These are phyloP conservation scores for Deilephila porcellus DNA, from an alignment of 2,888 invertebrate genomes.

Conservation along the genomic window DNA sequence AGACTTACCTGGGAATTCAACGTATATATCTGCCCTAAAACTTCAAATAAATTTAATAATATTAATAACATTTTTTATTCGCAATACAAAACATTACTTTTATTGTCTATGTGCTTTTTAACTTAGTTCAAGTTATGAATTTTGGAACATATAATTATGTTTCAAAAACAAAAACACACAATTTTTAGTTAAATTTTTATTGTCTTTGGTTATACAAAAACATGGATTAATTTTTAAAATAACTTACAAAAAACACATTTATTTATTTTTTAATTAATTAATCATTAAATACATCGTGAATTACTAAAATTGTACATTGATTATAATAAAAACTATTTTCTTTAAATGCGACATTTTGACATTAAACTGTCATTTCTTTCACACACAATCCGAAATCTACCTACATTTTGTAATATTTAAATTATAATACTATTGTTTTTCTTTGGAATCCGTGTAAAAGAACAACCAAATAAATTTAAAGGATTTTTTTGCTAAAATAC, in stretches of 20 bases:
- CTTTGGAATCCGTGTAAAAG: neutral
- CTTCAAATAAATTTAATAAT: no score
- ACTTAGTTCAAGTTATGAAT: no score
- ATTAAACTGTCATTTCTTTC: constrained; percentile 42
- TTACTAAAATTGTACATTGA: constrained; percentile 81
- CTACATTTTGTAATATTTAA: neutral
- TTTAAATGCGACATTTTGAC: constrained; percentile 41
- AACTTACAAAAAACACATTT: constrained; percentile 84
- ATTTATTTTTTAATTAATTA: constrained; percentile 58
- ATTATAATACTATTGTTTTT: neutral
- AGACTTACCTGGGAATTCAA: no score
- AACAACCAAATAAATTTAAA: no score
- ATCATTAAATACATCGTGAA: constrained; percentile 74
- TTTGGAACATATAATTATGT: no score
- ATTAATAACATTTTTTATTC: no score
- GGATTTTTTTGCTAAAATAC: no score
- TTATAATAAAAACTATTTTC: constrained; percentile 63
- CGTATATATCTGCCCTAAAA: no score
- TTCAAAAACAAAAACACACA: constrained; percentile 43
- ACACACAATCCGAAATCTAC: constrained; percentile 29
- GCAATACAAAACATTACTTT: no score
- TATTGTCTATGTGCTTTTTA: no score
- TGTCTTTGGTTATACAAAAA: constrained; percentile 86
- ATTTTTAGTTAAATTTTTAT: constrained; percentile 83
- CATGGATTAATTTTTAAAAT: constrained; percentile 84